Percentiles rank a stretch among this genome's conserved stretches.
phyloP scores from a whole-genome alignment of 1,140 invertebrate genomes.

The Atta colombica region DNA sequence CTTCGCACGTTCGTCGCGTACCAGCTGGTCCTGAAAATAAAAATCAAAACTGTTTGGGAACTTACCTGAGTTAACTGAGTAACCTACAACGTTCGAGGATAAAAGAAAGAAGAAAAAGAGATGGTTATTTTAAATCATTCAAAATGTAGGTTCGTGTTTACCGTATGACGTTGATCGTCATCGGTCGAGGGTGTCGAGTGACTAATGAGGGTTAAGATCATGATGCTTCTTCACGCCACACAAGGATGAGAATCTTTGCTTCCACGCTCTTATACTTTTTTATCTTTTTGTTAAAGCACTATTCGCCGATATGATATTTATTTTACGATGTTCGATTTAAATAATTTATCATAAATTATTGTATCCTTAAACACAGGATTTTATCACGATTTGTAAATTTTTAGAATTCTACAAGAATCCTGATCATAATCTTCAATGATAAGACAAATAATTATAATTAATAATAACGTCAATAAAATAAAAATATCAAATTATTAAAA shows the following conservation, averaged over 20 bases:
- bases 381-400: not conserved
- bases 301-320: constrained; percentile 25
- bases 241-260: constrained; percentile 49
- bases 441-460: not conserved
- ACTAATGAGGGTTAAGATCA: constrained; percentile 72
- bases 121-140: constrained; percentile 43
- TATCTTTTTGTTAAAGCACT: constrained; percentile 5
- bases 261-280: constrained; percentile 3
- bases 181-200: constrained; percentile 53
- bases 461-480: not conserved
- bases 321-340: constrained; percentile 19
- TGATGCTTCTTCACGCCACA: constrained; percentile 42
- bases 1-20: constrained; percentile 38
- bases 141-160: constrained; percentile 16
- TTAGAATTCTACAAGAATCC: not conserved
- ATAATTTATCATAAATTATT: constrained; percentile 59
- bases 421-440: not conserved
- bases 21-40: constrained; percentile 43
- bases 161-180: constrained; percentile 57
- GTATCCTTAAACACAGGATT: not conserved
- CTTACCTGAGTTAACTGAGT: constrained; percentile 32
- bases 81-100: not conserved
- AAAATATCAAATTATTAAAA: no score
- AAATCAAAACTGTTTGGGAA: constrained; percentile 35
- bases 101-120: not conserved